Evolutionary conservation across 2,113 vertebrate species (phyloP), one percentile per base, ranked within the genome.

Genomic region (Aegypius monachus): DNA sequence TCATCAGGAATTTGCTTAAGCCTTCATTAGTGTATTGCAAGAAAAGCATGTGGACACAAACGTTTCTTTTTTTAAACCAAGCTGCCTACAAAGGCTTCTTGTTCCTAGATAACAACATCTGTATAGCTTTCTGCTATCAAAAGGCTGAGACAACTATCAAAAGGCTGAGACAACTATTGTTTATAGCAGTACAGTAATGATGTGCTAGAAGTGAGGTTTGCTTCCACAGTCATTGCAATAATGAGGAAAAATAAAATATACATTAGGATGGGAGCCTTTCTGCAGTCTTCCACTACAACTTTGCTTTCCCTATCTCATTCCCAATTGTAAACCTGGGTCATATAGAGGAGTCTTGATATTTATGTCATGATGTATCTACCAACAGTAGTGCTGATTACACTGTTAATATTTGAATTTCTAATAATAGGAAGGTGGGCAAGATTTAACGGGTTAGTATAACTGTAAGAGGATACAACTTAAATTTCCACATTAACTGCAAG

Each of bases 201-300:
- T 87, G 48, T 88, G 26, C 53, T 84, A 58, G 62, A 75, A 79
- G 18, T 34, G 52, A 79, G 21, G 67, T 88, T 97, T 95, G 13
- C 78, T 95, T 97, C 61, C n/a, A 74, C 50, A 95, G 26, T 77
- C 55, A 15, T 77, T 93, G 43, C 67, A 93, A 68, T 85, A 87
- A 88, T 53, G n/a, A 16, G 80, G 68, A 43, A 85, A 81, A 81
- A 67, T 15, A 72, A 74, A 90, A 59, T 16, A 38, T 13, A 40
- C 2, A 45, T 66, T 45, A 79, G 17, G 29, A 18, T 42, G 47
- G 29, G 26, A 74, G 85, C 6, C n/a, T 79, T 72, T 74, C 36
- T 88, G 25, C 26, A 71, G 38, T 71, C 42, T 84, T 81, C 40
- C 36, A 40, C 19, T 38, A 29, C 11, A 79, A n/a, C 34, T 72